Evolutionary conservation across 1,140 invertebrate genomes (phyloP), one percentile per base, ranked within the genome.

Genomic region (Lerema accius): DNA sequence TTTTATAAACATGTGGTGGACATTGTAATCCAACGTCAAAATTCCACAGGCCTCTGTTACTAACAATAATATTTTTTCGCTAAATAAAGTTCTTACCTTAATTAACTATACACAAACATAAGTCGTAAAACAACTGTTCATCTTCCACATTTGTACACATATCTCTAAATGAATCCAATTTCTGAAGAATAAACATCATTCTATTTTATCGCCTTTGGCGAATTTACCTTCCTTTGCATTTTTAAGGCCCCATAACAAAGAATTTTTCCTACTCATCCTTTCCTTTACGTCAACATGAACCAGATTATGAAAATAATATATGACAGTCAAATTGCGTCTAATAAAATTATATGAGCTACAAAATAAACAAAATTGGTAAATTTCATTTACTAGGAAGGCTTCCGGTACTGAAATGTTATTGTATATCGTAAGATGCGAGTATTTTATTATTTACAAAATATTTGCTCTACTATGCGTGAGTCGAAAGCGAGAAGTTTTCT

Each of bases 121-220:
- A 32, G 28, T 7, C 28, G 9, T 4, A 37, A 37, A 37, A 37
- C 10, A 37, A 37, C 35, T 11, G 28, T 7, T 32, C 35, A 37
- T 11, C 35, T 37, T 37, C 11, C 35, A 37, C 28, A 7, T 37
- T n/a, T 37, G 35, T 11, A 11, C 1, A 37, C 28, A 37, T 50
- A 17, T 37, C 10, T 7, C n/a, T 7, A 13, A 43, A 7, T 43
- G 39, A 26, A 40, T 16, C 11, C 39, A 55, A 55, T 55, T 43
- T 55, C 51, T 43, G 42, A 55, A 43, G 39, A 43, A 55, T 55
- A 28, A 55, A 55, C 23, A 43, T 42, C 50, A 55, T 35, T 37
- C 19, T 42, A 43, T 23, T 55, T 43, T 55, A 55, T 55, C 28
- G 51, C 51, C 39, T 1, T n/a, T 43, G 51, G 51, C 39, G 39